phyloP scores from a whole-genome alignment of 2,797 vertebrate species.

The Phataginus tetradactyla region DNA sequence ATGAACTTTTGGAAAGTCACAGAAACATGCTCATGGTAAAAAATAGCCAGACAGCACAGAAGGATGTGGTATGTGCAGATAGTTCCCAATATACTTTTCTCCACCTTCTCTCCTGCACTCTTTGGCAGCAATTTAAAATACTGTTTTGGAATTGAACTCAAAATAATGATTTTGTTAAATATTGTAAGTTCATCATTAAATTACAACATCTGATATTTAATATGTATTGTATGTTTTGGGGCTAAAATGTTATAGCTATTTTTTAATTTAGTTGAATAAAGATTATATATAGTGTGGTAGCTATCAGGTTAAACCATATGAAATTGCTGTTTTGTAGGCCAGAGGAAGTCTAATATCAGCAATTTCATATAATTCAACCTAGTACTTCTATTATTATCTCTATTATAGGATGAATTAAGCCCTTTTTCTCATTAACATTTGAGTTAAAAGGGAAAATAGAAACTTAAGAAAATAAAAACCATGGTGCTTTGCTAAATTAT shows the following conservation, averaged over 20 bases:
- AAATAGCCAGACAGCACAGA: neutral
- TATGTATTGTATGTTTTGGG: neutral
- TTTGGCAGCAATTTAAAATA: neutral
- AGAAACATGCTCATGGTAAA: neutral
- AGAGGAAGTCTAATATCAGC: neutral
- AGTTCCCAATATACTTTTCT: neutral
- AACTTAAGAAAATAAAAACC: neutral
- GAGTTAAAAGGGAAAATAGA: neutral
- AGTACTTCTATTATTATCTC: neutral
- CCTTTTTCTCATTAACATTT: neutral
- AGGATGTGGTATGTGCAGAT: neutral
- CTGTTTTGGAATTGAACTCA: neutral
- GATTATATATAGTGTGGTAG: neutral
- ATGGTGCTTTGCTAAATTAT: neutral
- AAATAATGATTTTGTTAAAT: slow-evolving; percentile 35
- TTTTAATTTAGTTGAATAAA: slow-evolving; percentile 9
- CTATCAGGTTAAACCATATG: neutral
- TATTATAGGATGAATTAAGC: neutral
- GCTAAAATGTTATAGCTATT: neutral
- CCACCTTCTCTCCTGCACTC: neutral
- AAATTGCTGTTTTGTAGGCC: neutral
- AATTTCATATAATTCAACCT: neutral
- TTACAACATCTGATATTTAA: neutral
- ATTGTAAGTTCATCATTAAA: neutral
- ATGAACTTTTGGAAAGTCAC: neutral